Conservation (phyloP, 2,888 invertebrate genomes). For the Leptodirus hochenwartii region DNA sequence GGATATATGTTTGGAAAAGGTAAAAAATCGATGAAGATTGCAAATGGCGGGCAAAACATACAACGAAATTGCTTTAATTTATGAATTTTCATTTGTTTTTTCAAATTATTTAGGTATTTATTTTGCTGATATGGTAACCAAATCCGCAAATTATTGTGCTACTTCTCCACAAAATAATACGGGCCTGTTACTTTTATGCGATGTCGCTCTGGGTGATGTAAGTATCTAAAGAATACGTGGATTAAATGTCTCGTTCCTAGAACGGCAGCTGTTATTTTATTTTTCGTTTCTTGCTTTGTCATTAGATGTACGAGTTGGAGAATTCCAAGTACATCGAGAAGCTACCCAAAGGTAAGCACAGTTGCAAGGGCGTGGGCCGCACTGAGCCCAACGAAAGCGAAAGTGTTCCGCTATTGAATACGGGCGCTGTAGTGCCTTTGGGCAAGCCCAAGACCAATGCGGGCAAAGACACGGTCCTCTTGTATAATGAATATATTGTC, state of each 20-base stretch:
- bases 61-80: no score
- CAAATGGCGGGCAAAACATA: no score
- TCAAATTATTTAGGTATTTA: no score
- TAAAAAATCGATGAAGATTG: no score
- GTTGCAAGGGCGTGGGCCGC: constrained; percentile 71
- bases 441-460: constrained; percentile 39
- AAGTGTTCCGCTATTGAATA: constrained; percentile 27
- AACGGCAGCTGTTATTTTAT: constrained; percentile 1
- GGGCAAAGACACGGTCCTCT: constrained; percentile 31
- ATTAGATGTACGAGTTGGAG: constrained; percentile 51
- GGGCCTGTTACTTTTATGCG: constrained; percentile 83
- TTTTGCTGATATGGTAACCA: constrained; percentile 98
- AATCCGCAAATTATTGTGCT: constrained; percentile 92
- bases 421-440: constrained; percentile 62
- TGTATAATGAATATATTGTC: constrained; percentile 95
- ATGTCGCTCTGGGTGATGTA: constrained; percentile 90
- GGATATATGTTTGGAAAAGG: constrained; percentile 99
- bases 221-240: constrained; percentile 22
- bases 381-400: constrained; percentile 64
- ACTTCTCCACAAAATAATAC: constrained; percentile 47
- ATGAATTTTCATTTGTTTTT: no score
- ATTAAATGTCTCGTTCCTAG: constrained; percentile 1
- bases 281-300: constrained; percentile 8
- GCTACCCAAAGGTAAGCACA: constrained; percentile 68
- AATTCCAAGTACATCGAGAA: constrained; percentile 56